Evolutionary conservation across 2,888 invertebrate genomes (phyloP).

Genomic region (Gortyna flavago): DNA sequence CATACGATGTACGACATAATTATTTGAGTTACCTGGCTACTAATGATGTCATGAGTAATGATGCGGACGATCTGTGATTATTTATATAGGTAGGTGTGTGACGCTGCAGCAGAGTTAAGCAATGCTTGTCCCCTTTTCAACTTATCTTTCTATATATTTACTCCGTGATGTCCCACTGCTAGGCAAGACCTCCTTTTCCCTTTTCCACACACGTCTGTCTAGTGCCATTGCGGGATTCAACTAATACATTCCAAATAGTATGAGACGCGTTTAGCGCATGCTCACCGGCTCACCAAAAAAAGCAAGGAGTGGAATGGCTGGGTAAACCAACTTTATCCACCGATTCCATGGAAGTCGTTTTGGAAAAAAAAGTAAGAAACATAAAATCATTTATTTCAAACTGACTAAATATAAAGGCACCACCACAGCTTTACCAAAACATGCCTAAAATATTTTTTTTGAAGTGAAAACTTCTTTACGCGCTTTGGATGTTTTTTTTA

Average conservation of each 20-base stretch:
- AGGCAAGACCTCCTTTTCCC: neutral
- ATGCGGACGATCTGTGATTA: neutral
- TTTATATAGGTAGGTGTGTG: neutral
- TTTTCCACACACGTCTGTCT: neutral
- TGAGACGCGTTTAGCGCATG: neutral
- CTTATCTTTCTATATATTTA: neutral
- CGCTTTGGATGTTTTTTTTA: too few relatives aligned
- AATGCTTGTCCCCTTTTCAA: neutral
- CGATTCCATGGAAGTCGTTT: neutral
- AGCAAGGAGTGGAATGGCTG: neutral
- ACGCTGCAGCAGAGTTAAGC: neutral
- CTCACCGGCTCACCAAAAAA: neutral
- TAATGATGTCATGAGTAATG: constrained; percentile 38
- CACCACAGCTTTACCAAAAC: neutral
- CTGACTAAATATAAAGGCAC: too few relatives aligned
- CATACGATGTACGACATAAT: constrained; percentile 49
- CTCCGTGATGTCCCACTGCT: neutral
- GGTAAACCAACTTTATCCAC: too few relatives aligned
- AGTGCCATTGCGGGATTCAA: neutral
- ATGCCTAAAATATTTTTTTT: neutral
- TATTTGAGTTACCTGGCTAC: constrained; percentile 29
- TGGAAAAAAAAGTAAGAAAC: neutral
- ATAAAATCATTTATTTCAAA: too few relatives aligned
- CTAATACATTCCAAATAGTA: neutral
- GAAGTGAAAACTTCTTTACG: too few relatives aligned